phyloP scores from a whole-genome alignment of 2,888 invertebrate genomes.

The Parnassius apollo region DNA sequence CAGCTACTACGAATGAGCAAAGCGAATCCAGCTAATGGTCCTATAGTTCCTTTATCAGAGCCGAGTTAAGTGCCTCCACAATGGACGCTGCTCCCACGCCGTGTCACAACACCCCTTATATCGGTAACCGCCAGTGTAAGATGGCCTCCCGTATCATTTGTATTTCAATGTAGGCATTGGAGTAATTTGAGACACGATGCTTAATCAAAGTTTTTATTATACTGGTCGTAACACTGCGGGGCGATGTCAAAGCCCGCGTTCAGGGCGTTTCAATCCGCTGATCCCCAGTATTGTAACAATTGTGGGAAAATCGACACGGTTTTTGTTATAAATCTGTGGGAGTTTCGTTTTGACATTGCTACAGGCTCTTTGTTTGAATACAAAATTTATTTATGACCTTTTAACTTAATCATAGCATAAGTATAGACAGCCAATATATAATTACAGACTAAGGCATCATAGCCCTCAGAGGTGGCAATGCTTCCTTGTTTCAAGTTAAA shows the following conservation, averaged over 20 bases:
- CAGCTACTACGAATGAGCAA: constrained; percentile 74
- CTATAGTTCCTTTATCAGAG: constrained; percentile 74
- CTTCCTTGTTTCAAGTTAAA: no score
- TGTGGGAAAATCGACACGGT: constrained; percentile 76
- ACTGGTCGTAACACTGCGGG: constrained; percentile 44
- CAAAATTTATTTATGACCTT: constrained; percentile 33
- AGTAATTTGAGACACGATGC: constrained; percentile 11
- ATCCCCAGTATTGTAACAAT: constrained; percentile 64
- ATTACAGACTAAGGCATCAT: no score
- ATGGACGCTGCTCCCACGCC: constrained; percentile 76
- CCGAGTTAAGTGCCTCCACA: constrained; percentile 75
- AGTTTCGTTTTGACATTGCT: constrained; percentile 68
- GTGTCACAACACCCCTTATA: constrained; percentile 76
- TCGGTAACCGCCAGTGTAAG: constrained; percentile 39
- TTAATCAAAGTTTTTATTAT: constrained; percentile 40
- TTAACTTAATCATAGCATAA: constrained; percentile 5
- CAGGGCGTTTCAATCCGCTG: constrained; percentile 65
- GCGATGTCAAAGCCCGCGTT: constrained; percentile 55
- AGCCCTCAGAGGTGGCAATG: no score
- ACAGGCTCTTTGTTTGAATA: constrained; percentile 49
- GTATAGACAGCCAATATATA: no score
- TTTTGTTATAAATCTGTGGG: constrained; percentile 77
- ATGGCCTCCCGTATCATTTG: constrained; percentile 37
- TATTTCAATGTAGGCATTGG: constrained; percentile 11
- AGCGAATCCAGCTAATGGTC: constrained; percentile 76